phyloP scores from a whole-genome alignment of 1,140 invertebrate genomes.

The Microplitis mediator region DNA sequence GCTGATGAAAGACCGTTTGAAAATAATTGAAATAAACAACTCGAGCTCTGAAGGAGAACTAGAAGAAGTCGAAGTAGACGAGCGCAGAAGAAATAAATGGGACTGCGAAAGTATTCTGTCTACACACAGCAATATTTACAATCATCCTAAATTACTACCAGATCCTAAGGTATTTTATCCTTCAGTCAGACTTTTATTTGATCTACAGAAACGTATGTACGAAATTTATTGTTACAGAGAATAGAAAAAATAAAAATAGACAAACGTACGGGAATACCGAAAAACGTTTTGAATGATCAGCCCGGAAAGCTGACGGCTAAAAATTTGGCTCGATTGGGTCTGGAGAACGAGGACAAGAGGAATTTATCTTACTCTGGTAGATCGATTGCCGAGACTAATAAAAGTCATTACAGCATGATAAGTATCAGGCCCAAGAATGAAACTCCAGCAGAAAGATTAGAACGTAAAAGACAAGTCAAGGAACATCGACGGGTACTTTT shows the following conservation, averaged over 20 bases:
- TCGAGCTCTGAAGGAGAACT: constrained; percentile 65
- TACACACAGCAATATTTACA: constrained; percentile 89
- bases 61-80: constrained; percentile 66
- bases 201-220: background rate
- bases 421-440: constrained; percentile 83
- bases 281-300: constrained; percentile 65
- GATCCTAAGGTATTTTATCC: constrained; percentile 69
- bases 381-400: constrained; percentile 70
- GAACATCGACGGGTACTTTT: constrained; percentile 73
- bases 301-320: constrained; percentile 70
- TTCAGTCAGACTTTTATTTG: background rate
- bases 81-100: constrained; percentile 74
- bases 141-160: constrained; percentile 86
- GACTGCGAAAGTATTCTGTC: constrained; percentile 93
- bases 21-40: constrained; percentile 43
- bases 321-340: constrained; percentile 70
- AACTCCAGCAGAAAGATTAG: constrained; percentile 78
- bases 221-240: constrained; percentile 48
- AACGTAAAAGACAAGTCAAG: constrained; percentile 82
- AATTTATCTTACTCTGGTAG: constrained; percentile 53
- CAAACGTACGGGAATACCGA: constrained; percentile 75
- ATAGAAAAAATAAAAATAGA: constrained; percentile 73
- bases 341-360: constrained; percentile 53
- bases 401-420: constrained; percentile 72
- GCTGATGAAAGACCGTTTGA: constrained; percentile 49